Base-by-base conservation (phyloP, 2,888 invertebrate genomes). In the Phortica magna region DNA sequence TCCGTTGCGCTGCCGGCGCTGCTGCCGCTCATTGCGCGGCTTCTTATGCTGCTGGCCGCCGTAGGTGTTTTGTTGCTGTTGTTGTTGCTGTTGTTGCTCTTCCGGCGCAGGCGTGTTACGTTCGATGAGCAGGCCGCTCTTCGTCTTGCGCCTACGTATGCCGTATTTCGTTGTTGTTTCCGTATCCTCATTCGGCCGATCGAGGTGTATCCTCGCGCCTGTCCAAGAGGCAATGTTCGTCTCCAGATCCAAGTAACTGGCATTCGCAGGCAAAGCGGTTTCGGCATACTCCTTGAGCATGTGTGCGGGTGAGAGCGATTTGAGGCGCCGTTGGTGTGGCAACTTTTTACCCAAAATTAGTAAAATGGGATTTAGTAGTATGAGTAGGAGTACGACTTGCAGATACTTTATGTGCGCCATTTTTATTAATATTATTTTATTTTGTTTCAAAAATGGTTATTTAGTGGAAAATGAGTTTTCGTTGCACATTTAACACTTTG, bases 111-210 rank as follows among this genome's bases (percentile, higher is more conserved):
- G 82, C 75, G 88, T 84, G 79, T 90, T 90, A 88, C 90, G 89
- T 88, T 89, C 89, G 79, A 89, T 89, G 79, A 89, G 81, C 39
- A 89, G 85, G 80, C 90, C 89, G 89, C 90, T 89, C 86, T 89
- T 89, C 82, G 90, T 89, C 90, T 90, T 90, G 79, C 84, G 89
- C 43, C 89, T 84, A 14, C 82, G 79, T 76, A 65, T 68, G 55
- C 9, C 48, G 19, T 48, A 12, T 76, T 81, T 61, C 77, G 77
- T 74, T 73, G 80, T 76, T 76, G 79, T 7, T 76, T 73, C 6
- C 57, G 78, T n/a, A 78, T 73, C 12, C 22, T 61, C 61, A 22
- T 6, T 22, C 0, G 61, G 22, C 22, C 9, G 7, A 64, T 76
- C 73, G 61, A 74, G 14, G 9, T 19, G 80, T 68, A 89, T 83